Percentiles rank a stretch among this genome's conserved stretches.
Evolutionary conservation across 2,888 invertebrate species (phyloP).

Genomic region (Xanthostigma xanthostigma): DNA sequence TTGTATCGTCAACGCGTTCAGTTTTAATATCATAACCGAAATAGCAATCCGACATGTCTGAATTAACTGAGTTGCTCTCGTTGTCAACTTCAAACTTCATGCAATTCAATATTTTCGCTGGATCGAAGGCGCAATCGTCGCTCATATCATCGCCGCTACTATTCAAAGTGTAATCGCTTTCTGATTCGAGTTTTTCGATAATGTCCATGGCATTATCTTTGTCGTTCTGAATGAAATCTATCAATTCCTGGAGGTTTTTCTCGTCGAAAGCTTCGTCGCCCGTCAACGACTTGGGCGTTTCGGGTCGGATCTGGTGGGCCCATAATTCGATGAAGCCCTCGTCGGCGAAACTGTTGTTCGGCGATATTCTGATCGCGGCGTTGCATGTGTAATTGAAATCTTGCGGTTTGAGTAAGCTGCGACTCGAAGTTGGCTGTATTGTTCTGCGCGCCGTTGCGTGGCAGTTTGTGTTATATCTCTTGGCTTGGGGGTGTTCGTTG

Average conservation of each 20-base stretch:
- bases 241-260: too few species aligned
- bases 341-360: neutral
- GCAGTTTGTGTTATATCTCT: slow-evolving; percentile 14
- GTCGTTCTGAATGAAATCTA: too few species aligned
- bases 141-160: too few species aligned
- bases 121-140: too few species aligned
- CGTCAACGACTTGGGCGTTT: slow-evolving; percentile 18
- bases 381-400: neutral
- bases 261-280: slow-evolving; percentile 23
- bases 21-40: too few species aligned
- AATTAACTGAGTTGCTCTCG: too few species aligned
- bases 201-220: too few species aligned
- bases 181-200: too few species aligned
- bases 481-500: slow-evolving; percentile 30
- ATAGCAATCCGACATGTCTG: too few species aligned
- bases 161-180: too few species aligned
- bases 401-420: slow-evolving; percentile 24
- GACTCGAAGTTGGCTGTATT: slow-evolving; percentile 20
- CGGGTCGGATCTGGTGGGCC: slow-evolving; percentile 11
- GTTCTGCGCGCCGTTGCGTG: slow-evolving; percentile 17
- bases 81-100: too few species aligned
- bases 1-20: neutral
- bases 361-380: neutral
- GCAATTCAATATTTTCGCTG: too few species aligned
- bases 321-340: neutral